Conservation (phyloP, 2,888 invertebrate genomes). For the Metalampra italica region DNA sequence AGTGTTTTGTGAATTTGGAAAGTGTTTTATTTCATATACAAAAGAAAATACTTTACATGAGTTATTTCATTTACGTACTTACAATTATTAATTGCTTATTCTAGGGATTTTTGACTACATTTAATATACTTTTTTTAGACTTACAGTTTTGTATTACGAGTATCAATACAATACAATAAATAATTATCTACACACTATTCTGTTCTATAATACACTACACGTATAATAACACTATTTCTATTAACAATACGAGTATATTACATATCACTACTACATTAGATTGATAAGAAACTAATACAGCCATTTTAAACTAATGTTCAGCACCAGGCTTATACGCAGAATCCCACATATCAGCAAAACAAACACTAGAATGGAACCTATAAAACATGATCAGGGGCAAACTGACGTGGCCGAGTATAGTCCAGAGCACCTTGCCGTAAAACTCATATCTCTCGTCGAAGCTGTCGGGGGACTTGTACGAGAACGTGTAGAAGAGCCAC, state of each 20-base stretch:
- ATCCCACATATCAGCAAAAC: conserved; percentile 88
- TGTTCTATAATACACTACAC: not conserved
- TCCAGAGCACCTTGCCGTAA: conserved; percentile 85
- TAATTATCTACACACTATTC: too few relatives aligned
- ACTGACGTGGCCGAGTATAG: conserved; percentile 84
- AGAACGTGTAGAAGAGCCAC: conserved; percentile 87
- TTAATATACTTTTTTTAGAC: not conserved
- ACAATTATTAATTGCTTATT: too few relatives aligned
- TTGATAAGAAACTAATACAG: too few relatives aligned
- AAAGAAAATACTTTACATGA: too few relatives aligned
- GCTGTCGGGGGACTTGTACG: conserved; percentile 71
- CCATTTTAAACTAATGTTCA: conserved; percentile 40
- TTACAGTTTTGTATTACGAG: too few relatives aligned
- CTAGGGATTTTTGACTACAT: too few relatives aligned
- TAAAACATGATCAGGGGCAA: conserved; percentile 88
- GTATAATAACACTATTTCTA: not conserved
- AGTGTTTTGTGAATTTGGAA: too few relatives aligned
- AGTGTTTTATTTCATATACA: too few relatives aligned
- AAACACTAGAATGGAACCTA: conserved; percentile 87
- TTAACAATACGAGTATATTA: not conserved
- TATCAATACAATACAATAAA: too few relatives aligned
- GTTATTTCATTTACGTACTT: too few relatives aligned
- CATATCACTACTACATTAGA: too few relatives aligned
- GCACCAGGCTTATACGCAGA: conserved; percentile 82
- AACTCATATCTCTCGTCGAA: conserved; percentile 79